Conservation (phyloP, 2,797 vertebrate species). For the Lacerta bilineata region DNA sequence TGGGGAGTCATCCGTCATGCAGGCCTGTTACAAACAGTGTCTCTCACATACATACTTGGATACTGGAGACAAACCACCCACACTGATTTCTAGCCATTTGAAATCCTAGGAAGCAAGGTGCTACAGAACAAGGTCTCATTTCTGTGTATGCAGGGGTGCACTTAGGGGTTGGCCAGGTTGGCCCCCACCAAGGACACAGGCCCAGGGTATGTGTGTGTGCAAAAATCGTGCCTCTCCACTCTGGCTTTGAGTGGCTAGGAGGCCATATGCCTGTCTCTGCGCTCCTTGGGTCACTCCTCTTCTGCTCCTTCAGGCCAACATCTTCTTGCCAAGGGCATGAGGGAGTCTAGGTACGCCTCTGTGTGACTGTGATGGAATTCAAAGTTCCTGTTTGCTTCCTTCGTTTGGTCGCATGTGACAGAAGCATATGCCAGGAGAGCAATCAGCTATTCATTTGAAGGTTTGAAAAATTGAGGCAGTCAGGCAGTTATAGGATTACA, state of each 20-base stretch:
- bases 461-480: conserved; percentile 53
- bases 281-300: no score
- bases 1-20: neutral
- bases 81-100: neutral
- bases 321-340: no score
- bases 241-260: no score
- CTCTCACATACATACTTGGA: no score
- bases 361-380: conserved; percentile 29
- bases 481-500: neutral
- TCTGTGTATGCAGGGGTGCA: neutral
- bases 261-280: no score
- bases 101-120: neutral
- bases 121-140: conserved; percentile 6
- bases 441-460: conserved; percentile 38
- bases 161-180: no score
- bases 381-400: conserved; percentile 9
- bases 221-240: no score
- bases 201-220: no score
- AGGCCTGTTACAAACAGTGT: neutral
- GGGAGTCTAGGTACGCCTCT: no score
- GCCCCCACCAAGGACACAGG: no score
- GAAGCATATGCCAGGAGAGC: conserved; percentile 33
- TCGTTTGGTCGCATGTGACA: neutral
- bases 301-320: no score
- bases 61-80: neutral